phyloP scores from a whole-genome alignment of 2,888 invertebrate species.

The Aelia acuminata region DNA sequence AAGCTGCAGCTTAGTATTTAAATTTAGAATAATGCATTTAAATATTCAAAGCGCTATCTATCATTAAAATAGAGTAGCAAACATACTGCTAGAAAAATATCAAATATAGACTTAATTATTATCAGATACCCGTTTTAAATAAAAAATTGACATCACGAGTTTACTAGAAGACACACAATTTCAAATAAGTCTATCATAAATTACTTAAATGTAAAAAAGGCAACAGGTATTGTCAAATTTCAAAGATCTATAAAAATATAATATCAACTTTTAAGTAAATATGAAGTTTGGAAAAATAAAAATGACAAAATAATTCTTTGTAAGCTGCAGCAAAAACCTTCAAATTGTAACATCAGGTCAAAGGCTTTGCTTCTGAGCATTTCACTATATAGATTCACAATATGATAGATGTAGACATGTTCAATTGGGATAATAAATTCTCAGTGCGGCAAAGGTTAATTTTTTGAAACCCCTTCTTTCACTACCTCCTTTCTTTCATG shows the following conservation, averaged over 20 bases:
- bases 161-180: slow-evolving; percentile 9
- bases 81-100: not conserved
- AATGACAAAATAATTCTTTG: not conserved
- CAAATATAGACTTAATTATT: slow-evolving; percentile 25
- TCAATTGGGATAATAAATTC: not conserved
- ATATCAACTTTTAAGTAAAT: slow-evolving; percentile 27
- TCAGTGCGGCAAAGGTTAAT: not conserved
- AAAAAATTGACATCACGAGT: slow-evolving; percentile 10
- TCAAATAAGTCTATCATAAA: slow-evolving; percentile 18
- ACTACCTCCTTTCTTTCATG: no score
- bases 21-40: not conserved
- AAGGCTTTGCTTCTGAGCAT: not conserved
- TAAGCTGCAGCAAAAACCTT: not conserved
- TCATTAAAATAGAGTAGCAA: not conserved
- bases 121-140: slow-evolving; percentile 43
- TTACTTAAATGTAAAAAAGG: slow-evolving; percentile 35
- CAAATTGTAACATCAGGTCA: not conserved
- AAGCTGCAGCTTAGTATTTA: not conserved
- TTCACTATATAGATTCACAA: not conserved
- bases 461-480: no score
- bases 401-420: not conserved
- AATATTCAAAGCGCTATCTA: not conserved
- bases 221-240: slow-evolving; percentile 41
- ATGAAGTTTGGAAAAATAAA: not conserved
- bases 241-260: slow-evolving; percentile 12